Conservation (phyloP, 2,113 vertebrate species). For the Micronycteris hirsuta region DNA sequence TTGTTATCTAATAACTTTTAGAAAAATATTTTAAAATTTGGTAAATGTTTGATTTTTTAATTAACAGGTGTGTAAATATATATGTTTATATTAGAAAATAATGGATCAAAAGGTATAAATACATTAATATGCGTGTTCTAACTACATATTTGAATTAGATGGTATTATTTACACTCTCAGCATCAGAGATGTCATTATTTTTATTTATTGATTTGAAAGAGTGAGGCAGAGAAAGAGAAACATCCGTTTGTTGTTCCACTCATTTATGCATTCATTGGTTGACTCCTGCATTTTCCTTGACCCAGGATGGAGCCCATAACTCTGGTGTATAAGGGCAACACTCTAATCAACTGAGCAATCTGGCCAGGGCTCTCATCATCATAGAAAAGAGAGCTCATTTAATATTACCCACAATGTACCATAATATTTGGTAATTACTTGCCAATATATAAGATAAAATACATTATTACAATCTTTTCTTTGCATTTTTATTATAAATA, state of each 20-base stretch:
- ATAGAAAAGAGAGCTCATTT: background rate
- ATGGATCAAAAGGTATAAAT: background rate
- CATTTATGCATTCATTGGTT: too few relatives aligned
- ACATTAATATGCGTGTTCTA: background rate
- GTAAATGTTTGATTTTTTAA: background rate
- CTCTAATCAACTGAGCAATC: too few relatives aligned
- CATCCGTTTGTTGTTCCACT: too few relatives aligned
- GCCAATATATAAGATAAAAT: background rate
- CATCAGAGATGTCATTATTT: background rate
- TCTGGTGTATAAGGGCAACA: too few relatives aligned
- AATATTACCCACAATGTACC: background rate
- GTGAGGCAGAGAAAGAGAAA: too few relatives aligned
- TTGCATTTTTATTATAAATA: constrained; percentile 1
- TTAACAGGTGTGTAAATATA: background rate
- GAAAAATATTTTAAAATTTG: background rate
- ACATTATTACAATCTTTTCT: background rate
- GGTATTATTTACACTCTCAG: background rate
- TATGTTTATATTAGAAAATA: background rate
- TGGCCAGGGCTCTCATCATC: too few relatives aligned
- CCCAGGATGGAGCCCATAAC: too few relatives aligned
- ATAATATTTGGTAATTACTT: background rate
- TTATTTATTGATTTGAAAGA: too few relatives aligned
- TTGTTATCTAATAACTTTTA: background rate
- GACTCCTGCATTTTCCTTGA: too few relatives aligned
- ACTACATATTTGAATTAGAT: constrained; percentile 14